phyloP scores from a whole-genome alignment of 2,888 invertebrate species.

The Apotomis betuletana region DNA sequence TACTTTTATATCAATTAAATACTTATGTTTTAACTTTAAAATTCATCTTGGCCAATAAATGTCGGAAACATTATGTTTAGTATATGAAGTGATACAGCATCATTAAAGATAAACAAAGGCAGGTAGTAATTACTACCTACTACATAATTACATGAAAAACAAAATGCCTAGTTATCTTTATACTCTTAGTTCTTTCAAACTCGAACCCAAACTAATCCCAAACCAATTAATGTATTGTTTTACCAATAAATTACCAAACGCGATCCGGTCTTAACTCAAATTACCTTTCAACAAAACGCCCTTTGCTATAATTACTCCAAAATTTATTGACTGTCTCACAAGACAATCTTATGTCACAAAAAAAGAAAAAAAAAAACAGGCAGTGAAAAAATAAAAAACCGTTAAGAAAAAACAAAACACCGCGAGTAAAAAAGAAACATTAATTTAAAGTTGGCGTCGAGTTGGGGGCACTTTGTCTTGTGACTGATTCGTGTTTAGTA shows the following conservation, averaged over 20 bases:
- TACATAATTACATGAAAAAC: neutral
- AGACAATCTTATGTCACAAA: constrained; percentile 56
- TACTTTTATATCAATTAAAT: too few species aligned
- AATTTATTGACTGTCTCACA: constrained; percentile 74
- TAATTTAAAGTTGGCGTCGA: constrained; percentile 67
- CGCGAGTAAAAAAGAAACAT: constrained; percentile 61
- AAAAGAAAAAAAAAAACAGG: constrained; percentile 46
- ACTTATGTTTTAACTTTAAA: too few species aligned
- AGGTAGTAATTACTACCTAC: neutral
- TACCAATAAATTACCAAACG: constrained; percentile 64
- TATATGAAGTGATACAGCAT: too few species aligned
- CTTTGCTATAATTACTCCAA: constrained; percentile 72
- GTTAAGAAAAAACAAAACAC: constrained; percentile 46
- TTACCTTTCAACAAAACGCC: constrained; percentile 78
- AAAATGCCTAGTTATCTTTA: neutral
- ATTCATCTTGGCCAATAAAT: too few species aligned
- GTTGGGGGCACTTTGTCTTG: constrained; percentile 66
- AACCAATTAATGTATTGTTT: constrained; percentile 52
- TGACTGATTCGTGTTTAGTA: constrained; percentile 59
- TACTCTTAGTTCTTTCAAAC: neutral
- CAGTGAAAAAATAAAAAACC: constrained; percentile 46
- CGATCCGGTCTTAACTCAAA: constrained; percentile 64
- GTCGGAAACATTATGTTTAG: too few species aligned
- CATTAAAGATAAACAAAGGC: too few species aligned
- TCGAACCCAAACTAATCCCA: constrained; percentile 39